A percentile compares a stretch with the other conserved stretches of the same genome.
Evolutionary conservation across 2,113 vertebrate species (phyloP).

Genomic region (Camelus dromedarius): DNA sequence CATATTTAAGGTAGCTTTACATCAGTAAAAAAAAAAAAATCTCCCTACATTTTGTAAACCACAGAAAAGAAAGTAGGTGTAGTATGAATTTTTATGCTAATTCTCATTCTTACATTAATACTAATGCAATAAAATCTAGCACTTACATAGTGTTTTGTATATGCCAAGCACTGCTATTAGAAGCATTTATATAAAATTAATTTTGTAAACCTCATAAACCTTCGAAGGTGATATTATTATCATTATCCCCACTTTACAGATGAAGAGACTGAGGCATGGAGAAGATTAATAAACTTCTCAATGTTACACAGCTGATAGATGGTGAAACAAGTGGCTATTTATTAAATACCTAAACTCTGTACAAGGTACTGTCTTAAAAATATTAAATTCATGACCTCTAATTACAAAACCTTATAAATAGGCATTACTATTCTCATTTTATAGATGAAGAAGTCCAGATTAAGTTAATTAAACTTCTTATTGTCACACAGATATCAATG

Average conservation of each 20-base stretch:
- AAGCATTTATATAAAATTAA: not conserved
- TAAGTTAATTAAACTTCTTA: not conserved
- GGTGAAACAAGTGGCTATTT: not conserved
- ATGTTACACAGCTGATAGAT: not conserved
- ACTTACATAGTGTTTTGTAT: not conserved
- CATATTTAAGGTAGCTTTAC: not conserved
- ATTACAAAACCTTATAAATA: not conserved
- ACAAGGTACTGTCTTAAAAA: not conserved
- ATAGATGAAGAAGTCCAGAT: not conserved
- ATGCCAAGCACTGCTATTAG: not conserved
- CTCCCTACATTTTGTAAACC: not conserved
- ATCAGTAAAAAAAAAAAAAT: not conserved
- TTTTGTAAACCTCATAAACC: not conserved
- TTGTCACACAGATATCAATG: not conserved
- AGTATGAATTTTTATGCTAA: not conserved
- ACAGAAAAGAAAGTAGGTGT: not conserved
- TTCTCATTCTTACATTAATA: not conserved
- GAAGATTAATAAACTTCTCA: not conserved
- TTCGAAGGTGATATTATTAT: not conserved
- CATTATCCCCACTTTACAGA: not conserved
- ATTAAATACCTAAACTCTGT: not conserved
- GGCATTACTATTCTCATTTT: not conserved
- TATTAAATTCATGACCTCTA: not conserved
- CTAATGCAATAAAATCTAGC: not conserved
- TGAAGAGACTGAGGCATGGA: not conserved